Evolutionary conservation across 2,797 vertebrate genomes (phyloP).

Genomic region (Pempheris klunzingeri): DNA sequence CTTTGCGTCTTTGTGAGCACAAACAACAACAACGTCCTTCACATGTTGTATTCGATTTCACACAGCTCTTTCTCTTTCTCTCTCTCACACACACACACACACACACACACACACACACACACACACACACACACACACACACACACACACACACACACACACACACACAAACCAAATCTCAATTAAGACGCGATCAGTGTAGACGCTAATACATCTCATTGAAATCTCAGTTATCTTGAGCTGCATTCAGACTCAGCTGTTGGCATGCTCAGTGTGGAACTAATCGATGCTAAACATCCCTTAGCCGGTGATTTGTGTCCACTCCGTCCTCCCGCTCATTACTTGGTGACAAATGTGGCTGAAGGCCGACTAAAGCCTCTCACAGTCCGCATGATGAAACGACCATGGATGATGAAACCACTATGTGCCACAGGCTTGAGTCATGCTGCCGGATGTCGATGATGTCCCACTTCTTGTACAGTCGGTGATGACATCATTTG

Average conservation of each 20-base stretch:
- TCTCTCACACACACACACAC: too few species aligned
- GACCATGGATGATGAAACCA: conserved; percentile 59
- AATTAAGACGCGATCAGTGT: conserved; percentile 54
- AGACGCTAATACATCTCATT: conserved; percentile 45
- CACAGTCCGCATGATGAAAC: conserved; percentile 48
- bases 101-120: too few species aligned
- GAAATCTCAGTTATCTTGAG: conserved; percentile 58
- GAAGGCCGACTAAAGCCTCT: conserved; percentile 63
- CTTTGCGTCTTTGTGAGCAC: conserved; percentile 21
- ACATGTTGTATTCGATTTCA: conserved; percentile 44
- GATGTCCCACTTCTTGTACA: conserved; percentile 68
- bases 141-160: conserved; percentile 1
- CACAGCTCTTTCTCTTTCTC: conserved; percentile 16
- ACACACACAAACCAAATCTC: conserved; percentile 37
- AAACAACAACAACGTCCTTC: conserved; percentile 37
- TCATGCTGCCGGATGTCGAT: conserved; percentile 67
- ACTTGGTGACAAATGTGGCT: conserved; percentile 64
- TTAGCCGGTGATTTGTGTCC: conserved; percentile 70
- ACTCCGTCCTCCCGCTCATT: conserved; percentile 52
- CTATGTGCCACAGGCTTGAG: conserved; percentile 61
- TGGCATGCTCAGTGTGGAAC: conserved; percentile 48
- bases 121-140: too few species aligned
- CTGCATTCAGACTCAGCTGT: conserved; percentile 48
- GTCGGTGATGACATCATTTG: conserved; percentile 70
- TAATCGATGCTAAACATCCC: conserved; percentile 71